Evolutionary conservation across 2,888 invertebrate species (phyloP).

Genomic region (Dasysyrphus albostriatus): DNA sequence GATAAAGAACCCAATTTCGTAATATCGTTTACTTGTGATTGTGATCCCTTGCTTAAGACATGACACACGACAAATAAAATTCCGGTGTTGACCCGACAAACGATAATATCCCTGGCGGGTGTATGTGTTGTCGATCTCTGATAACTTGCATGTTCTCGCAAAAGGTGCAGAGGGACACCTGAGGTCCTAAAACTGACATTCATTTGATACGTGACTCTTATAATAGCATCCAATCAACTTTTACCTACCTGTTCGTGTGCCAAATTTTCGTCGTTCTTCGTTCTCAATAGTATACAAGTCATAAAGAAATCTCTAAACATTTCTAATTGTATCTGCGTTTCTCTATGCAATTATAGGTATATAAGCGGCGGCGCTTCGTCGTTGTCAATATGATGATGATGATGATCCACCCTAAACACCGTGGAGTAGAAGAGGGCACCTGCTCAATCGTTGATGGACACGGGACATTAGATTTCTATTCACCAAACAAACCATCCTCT

Average conservation of each 20-base stretch:
- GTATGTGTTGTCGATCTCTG: constrained; percentile 45
- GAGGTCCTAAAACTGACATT: constrained; percentile 33
- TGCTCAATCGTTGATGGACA: constrained; percentile 59
- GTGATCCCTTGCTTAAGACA: constrained; percentile 33
- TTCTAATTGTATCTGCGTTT: constrained; percentile 63
- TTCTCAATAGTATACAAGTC: constrained; percentile 32
- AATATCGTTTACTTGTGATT: constrained; percentile 58
- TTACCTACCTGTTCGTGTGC: constrained; percentile 70
- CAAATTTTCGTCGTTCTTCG: constrained; percentile 53
- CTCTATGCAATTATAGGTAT: constrained; percentile 63
- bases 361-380: constrained; percentile 56
- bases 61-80: constrained; percentile 60
- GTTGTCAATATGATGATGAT: constrained; percentile 71
- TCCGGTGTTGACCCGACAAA: constrained; percentile 59
- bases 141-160: constrained; percentile 63
- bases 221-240: constrained; percentile 64
- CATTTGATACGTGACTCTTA: constrained; percentile 61
- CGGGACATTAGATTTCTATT: constrained; percentile 73
- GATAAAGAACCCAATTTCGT: constrained; percentile 36
- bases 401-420: constrained; percentile 55
- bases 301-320: constrained; percentile 65
- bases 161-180: constrained; percentile 73
- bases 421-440: constrained; percentile 50
- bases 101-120: not conserved
- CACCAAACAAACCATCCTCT: constrained; percentile 70